Conservation (phyloP, 2,113 vertebrate genomes). For the Garra rufa region DNA sequence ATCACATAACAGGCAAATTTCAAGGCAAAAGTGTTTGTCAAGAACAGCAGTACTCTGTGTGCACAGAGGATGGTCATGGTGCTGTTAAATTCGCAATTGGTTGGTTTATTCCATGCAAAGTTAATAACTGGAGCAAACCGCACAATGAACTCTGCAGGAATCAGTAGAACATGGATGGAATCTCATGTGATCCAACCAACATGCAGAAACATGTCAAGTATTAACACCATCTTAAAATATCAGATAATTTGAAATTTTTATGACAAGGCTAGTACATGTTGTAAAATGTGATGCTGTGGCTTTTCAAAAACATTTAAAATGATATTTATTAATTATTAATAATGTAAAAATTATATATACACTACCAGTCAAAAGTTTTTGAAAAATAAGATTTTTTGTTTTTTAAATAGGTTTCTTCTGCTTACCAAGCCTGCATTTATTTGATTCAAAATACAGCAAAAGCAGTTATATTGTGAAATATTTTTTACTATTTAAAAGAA, state of each 20-base stretch:
- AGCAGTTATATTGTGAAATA: no score
- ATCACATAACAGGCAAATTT: neutral
- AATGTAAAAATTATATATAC: no score
- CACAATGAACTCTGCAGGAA: neutral
- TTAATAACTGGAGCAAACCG: neutral
- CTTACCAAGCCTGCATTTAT: no score
- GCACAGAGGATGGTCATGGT: neutral
- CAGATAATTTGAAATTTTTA: no score
- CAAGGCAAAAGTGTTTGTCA: neutral
- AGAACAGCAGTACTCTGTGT: neutral
- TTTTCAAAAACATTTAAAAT: no score
- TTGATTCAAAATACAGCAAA: no score
- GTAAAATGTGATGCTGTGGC: neutral
- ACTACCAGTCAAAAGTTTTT: no score
- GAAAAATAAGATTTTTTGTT: no score
- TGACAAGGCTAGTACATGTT: neutral
- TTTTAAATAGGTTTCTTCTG: no score
- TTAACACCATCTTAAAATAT: neutral
- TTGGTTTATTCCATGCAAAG: neutral
- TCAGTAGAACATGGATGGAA: no score
- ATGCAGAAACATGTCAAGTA: neutral
- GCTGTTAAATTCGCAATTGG: neutral
- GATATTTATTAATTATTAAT: no score
- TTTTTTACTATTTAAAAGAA: no score
- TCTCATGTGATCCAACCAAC: neutral